Base-by-base conservation (phyloP, 2,888 invertebrate species). In the Leucoptera coffeella region DNA sequence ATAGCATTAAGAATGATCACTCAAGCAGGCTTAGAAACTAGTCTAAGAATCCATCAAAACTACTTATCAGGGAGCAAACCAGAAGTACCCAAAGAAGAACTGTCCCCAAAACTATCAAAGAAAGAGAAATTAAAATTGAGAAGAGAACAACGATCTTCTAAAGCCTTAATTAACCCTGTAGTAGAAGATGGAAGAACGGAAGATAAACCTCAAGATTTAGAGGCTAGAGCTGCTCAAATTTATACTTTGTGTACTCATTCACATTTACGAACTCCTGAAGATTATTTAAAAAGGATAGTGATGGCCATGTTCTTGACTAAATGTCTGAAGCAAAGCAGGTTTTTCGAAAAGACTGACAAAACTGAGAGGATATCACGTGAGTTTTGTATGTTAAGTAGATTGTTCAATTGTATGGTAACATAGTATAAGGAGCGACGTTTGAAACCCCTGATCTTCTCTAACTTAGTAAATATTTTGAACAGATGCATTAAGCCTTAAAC, bases 1-100 rank as follows among this genome's bases (percentile, higher is more conserved):
- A 74, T 87, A 23, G 84, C 88, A 0, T 47, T 89, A 14, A 67
- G 88, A 26, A 79, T 87, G 57, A 73, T 87, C n/a, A 86, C 88
- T 0, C 85, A 86, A 45, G 73, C 75, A 1, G 72, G 73, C 0
- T 45, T 76, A 1, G 48, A 65, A 2, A 54, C 62, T 13, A 69
- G 67, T 35, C 39, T 74, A 20, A 45, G 61, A 14, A 65, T 75
- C 26, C 57, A 69, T 38, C 45, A 65, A 12, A 69, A 74, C 38
- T 47, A 57, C 35, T 35, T 61, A 12, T 41, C 46, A 14, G 55
- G 53, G 3, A 32, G 53, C 3, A n/a, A n/a, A n/a, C n/a, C n/a
- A n/a, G 42, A 40, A 0, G 37, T 64, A 0, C 60, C 62, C 20
- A 60, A 67, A 22, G 56, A 65, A 2, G 67, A 69, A 38, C 61